These are phyloP conservation scores for Etia nguti DNA, from an alignment of 2,113 vertebrate genomes.

Conservation along the genomic window DNA sequence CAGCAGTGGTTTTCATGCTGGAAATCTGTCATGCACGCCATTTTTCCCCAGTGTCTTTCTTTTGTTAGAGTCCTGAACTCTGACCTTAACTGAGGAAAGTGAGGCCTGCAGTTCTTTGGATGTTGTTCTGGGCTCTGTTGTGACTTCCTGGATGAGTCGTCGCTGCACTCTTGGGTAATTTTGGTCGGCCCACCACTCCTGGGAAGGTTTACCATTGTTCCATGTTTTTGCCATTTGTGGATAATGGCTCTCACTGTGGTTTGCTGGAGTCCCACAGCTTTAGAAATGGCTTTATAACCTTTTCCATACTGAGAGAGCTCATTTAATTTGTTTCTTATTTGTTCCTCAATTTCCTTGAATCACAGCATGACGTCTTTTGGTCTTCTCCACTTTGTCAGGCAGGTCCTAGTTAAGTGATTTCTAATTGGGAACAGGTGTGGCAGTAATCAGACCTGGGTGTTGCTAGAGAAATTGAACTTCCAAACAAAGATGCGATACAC, in stretches of 20 bases:
- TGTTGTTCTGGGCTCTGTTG: not conserved
- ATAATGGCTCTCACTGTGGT: not conserved
- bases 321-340: not conserved
- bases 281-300: not conserved
- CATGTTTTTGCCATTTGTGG: not conserved
- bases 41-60: not conserved
- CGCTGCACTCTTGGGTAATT: not conserved
- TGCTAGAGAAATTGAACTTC: not conserved
- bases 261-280: not conserved
- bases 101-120: not conserved
- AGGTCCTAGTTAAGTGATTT: not conserved
- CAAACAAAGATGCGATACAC: not conserved
- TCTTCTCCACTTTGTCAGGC: not conserved
- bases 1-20: fast-evolving
- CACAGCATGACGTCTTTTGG: not conserved
- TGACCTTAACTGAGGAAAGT: not conserved
- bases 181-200: not conserved
- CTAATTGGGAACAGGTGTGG: not conserved
- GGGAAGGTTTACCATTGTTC: not conserved
- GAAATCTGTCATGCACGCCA: not conserved
- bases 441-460: not conserved
- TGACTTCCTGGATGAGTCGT: not conserved
- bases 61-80: not conserved
- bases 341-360: not conserved
- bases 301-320: not conserved